Percentiles rank a stretch among this genome's conserved stretches.
Evolutionary conservation across 2,797 vertebrate genomes (phyloP).

Genomic region (Leontocebus nigricollis): DNA sequence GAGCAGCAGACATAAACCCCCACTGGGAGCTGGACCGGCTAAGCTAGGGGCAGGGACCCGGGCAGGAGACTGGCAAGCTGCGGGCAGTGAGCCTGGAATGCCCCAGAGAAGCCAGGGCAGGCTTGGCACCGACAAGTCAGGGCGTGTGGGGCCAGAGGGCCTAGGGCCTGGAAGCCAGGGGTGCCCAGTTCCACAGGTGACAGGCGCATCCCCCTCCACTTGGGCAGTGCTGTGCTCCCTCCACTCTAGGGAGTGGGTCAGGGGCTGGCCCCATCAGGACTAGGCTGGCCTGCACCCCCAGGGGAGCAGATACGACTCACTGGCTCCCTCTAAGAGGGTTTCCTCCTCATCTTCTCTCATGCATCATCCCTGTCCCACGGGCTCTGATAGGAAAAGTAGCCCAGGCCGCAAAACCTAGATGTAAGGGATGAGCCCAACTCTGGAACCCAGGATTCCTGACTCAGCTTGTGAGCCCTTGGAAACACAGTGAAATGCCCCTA

Average conservation of each 20-base stretch:
- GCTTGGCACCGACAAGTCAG: rapidly evolving
- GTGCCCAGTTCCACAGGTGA: background rate
- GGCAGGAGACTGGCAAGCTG: background rate
- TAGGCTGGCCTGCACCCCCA: background rate
- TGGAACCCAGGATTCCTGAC: background rate
- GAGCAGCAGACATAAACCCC: background rate
- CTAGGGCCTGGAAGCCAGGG: background rate
- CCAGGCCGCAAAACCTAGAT: background rate
- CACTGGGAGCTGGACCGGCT: rapidly evolving
- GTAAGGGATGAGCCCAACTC: background rate
- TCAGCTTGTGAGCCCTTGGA: background rate
- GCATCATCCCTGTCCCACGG: rapidly evolving
- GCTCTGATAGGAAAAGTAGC: background rate
- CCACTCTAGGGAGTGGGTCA: background rate
- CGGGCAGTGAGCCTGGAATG: too few species aligned
- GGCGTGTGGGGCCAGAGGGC: background rate
- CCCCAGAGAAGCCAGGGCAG: background rate
- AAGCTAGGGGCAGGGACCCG: background rate
- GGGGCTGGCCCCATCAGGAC: background rate
- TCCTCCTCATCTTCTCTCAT: too few species aligned
- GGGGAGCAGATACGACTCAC: background rate
- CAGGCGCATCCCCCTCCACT: background rate
- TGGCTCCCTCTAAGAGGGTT: background rate
- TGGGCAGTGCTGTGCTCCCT: background rate
- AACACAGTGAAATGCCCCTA: background rate